A percentile compares a stretch with the other conserved stretches of the same genome.
These are phyloP conservation scores for Anas capensis DNA, from an alignment of 2,797 vertebrate species.

Conservation along the genomic window DNA sequence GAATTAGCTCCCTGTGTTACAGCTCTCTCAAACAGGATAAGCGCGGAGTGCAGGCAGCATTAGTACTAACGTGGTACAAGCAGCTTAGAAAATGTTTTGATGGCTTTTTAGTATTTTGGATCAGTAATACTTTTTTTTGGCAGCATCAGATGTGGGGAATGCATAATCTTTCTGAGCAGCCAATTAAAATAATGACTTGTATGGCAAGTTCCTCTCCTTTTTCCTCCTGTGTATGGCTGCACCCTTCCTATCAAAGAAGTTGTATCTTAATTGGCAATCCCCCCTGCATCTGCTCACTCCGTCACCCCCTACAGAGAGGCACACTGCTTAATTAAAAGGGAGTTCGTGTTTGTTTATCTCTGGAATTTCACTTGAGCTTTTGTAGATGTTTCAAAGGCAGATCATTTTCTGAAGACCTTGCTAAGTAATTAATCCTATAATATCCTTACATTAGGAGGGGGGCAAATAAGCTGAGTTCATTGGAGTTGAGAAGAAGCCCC, in stretches of 20 bases:
- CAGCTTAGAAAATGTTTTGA: slow-evolving; percentile 2
- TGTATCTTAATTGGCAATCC: slow-evolving; percentile 76
- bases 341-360: slow-evolving; percentile 63
- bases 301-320: slow-evolving; percentile 31
- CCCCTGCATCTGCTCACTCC: slow-evolving; percentile 42
- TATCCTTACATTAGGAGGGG: neutral
- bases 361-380: slow-evolving; percentile 55
- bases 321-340: slow-evolving; percentile 66
- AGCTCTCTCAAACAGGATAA: neutral
- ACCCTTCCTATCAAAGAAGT: slow-evolving; percentile 69
- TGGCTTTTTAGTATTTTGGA: slow-evolving; percentile 53
- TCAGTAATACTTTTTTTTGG: slow-evolving; percentile 43
- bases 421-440: slow-evolving; percentile 48
- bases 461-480: neutral
- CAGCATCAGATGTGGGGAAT: slow-evolving; percentile 48
- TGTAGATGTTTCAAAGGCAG: slow-evolving; percentile 55
- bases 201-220: slow-evolving; percentile 59
- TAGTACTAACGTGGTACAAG: neutral
- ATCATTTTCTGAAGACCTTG: neutral
- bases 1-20: neutral
- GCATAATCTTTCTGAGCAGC: slow-evolving; percentile 57
- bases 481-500: neutral
- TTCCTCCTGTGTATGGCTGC: slow-evolving; percentile 53
- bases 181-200: slow-evolving; percentile 76
- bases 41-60: neutral